These are phyloP conservation scores for Rapana venosa DNA, from an alignment of 2,888 invertebrate species.

Conservation along the genomic window DNA sequence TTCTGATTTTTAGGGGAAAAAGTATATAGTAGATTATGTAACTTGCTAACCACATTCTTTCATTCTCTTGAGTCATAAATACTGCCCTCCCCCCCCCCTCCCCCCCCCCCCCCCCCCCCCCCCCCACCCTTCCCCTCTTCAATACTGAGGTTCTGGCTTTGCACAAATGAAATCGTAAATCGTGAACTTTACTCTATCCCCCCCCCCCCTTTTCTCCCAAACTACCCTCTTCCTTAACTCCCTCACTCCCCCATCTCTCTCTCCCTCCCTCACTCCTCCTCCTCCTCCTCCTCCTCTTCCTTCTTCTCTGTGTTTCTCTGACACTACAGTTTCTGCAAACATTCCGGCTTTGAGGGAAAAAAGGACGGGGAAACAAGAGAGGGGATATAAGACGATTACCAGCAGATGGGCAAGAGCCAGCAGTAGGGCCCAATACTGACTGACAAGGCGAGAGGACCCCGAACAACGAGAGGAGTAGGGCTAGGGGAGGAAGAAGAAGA, in stretches of 20 bases:
- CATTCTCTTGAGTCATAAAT: no score
- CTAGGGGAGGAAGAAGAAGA: no score
- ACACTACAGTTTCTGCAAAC: neutral
- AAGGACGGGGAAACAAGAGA: neutral
- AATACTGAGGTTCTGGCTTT: no score
- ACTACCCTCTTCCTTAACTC: neutral
- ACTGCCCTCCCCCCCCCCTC: no score
- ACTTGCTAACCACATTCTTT: no score
- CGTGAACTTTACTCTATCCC: no score
- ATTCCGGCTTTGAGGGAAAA: constrained; percentile 2
- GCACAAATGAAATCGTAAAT: no score
- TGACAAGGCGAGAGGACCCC: neutral
- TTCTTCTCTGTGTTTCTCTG: no score
- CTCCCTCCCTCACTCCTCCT: neutral
- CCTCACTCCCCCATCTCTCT: neutral
- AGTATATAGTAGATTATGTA: no score
- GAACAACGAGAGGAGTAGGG: no score
- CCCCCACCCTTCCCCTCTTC: neutral
- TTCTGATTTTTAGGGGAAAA: no score
- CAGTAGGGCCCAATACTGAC: neutral
- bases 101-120: neutral
- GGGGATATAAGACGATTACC: neutral
- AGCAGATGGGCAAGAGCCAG: constrained; percentile 1
- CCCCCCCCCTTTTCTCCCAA: neutral
- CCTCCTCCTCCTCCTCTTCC: neutral